Evolutionary conservation across 2,888 invertebrate genomes (phyloP).

Genomic region (Drosophila paracracens): DNA sequence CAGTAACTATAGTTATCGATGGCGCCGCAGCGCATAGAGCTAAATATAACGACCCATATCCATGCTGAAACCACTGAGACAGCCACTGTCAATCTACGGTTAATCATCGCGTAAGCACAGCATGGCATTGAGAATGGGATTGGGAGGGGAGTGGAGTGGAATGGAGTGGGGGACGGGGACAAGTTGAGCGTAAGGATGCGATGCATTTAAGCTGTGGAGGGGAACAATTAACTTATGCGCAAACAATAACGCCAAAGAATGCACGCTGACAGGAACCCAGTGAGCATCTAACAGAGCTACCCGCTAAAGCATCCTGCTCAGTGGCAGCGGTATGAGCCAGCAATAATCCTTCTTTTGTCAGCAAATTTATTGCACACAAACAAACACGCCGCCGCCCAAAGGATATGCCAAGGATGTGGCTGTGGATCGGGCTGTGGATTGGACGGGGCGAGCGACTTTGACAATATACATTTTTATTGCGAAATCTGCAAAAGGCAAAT

Average conservation of each 20-base stretch:
- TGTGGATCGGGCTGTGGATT: neutral
- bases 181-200: slow-evolving; percentile 75
- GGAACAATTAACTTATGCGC: slow-evolving; percentile 80
- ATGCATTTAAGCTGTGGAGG: slow-evolving; percentile 74
- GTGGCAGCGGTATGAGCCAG: slow-evolving; percentile 71
- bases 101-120: slow-evolving; percentile 70
- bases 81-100: slow-evolving; percentile 61
- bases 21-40: slow-evolving; percentile 5
- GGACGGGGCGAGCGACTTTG: slow-evolving; percentile 51
- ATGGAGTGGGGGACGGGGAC: slow-evolving; percentile 9
- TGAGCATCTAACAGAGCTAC: slow-evolving; percentile 21
- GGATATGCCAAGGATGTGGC: slow-evolving; percentile 48
- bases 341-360: slow-evolving; percentile 84
- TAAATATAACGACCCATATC: slow-evolving; percentile 30
- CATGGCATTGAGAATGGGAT: slow-evolving; percentile 41
- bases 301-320: slow-evolving; percentile 72
- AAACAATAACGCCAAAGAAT: slow-evolving; percentile 80
- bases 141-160: neutral
- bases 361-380: slow-evolving; percentile 83
- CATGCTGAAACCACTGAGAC: slow-evolving; percentile 11
- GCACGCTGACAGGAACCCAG: slow-evolving; percentile 71
- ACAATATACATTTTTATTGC: slow-evolving; percentile 81
- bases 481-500: slow-evolving; percentile 84
- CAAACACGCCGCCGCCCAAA: slow-evolving; percentile 52
- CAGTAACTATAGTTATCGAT: slow-evolving; percentile 27